A percentile compares a stretch with the other conserved stretches of the same genome.
Conservation (phyloP, 2,888 invertebrate species). For the Thereva unica region DNA sequence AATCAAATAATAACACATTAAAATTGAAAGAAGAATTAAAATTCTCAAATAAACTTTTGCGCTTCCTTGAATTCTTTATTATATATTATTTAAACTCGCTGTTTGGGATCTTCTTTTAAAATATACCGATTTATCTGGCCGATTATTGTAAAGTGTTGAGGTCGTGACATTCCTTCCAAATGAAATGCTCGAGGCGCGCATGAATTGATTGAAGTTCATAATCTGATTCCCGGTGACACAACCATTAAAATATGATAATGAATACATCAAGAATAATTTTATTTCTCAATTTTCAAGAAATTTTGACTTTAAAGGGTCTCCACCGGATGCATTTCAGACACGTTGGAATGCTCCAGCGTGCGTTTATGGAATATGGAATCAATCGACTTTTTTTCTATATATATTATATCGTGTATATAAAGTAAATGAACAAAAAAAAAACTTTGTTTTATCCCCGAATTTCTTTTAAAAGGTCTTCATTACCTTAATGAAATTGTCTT, state of each 20-base stretch:
- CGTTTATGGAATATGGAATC: slow-evolving; percentile 21
- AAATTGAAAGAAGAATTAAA: too few relatives aligned
- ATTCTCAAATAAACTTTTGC: too few relatives aligned
- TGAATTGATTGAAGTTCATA: slow-evolving; percentile 15
- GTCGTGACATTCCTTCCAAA: too few relatives aligned
- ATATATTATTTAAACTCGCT: too few relatives aligned
- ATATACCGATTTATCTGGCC: too few relatives aligned
- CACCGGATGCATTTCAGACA: slow-evolving; percentile 34
- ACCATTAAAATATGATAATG: slow-evolving; percentile 26
- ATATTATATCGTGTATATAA: too few relatives aligned
- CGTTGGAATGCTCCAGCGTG: slow-evolving; percentile 23
- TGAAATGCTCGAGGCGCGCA: background rate
- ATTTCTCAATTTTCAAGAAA: slow-evolving; percentile 25
- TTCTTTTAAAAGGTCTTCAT: background rate
- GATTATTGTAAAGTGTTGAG: too few relatives aligned
- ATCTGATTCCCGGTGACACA: slow-evolving; percentile 8
- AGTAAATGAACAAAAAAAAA: too few relatives aligned
- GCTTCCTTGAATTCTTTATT: too few relatives aligned
- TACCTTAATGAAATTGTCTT: slow-evolving; percentile 14
- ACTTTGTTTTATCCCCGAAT: too few relatives aligned
- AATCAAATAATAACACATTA: too few relatives aligned
- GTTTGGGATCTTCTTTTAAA: too few relatives aligned
- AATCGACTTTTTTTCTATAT: background rate
- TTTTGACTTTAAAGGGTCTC: slow-evolving; percentile 1
- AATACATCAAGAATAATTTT: slow-evolving; percentile 30